Conservation (phyloP, 2,113 vertebrate species). For the Pogona vitticeps region DNA sequence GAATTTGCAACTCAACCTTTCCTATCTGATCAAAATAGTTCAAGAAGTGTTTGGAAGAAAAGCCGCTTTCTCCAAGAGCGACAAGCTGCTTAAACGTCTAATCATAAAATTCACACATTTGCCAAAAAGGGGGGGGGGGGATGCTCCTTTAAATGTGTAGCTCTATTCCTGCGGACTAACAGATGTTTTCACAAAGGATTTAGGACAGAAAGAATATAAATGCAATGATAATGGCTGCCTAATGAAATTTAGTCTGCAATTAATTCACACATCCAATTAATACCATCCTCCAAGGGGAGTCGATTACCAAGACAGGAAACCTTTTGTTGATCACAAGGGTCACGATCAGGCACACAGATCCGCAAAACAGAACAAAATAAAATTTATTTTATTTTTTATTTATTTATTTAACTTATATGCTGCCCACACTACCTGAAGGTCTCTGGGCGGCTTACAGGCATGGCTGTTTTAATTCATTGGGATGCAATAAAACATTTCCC, state of each 20-base stretch:
- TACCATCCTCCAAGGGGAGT: constrained; percentile 34
- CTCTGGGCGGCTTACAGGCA: no score
- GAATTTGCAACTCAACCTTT: neutral
- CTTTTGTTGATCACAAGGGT: neutral
- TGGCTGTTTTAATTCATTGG: constrained; percentile 1
- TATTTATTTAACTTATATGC: no score
- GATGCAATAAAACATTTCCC: neutral
- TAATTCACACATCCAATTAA: constrained; percentile 69
- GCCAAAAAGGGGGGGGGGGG: constrained; percentile 2
- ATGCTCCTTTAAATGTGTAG: constrained; percentile 15
- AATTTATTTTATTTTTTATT: no score
- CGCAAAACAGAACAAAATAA: neutral
- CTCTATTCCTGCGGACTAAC: constrained; percentile 43
- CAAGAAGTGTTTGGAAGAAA: constrained; percentile 29
- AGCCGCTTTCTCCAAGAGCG: neutral
- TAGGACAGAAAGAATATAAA: constrained; percentile 58
- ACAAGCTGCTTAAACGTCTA: neutral
- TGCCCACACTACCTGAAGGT: no score
- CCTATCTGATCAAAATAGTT: neutral
- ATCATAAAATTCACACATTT: neutral
- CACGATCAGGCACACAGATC: constrained; percentile 40
- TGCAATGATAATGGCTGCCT: constrained; percentile 42
- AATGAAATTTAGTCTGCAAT: constrained; percentile 65
- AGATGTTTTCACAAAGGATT: constrained; percentile 54
- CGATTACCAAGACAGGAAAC: constrained; percentile 44